These are phyloP conservation scores for Nyctereutes procyonoides DNA, from an alignment of 2,113 vertebrate species.

Conservation along the genomic window DNA sequence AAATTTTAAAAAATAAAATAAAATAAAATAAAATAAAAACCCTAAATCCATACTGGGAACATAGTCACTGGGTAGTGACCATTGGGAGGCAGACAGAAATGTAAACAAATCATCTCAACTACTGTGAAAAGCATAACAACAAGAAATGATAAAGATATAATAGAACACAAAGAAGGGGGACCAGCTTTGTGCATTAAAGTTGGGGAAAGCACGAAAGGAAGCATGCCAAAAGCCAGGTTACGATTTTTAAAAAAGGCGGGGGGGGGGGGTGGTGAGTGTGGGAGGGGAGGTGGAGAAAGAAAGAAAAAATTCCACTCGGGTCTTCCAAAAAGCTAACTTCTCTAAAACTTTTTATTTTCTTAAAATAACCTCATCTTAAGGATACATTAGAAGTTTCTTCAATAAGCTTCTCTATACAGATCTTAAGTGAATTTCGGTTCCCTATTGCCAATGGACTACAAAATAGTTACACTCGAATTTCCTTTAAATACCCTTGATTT, in stretches of 20 bases:
- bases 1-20: too few species aligned
- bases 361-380: neutral
- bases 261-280: too few species aligned
- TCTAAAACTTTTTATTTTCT: neutral
- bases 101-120: neutral
- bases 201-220: neutral
- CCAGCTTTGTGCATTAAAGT: neutral
- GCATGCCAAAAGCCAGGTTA: neutral
- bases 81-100: neutral
- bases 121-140: neutral
- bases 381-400: neutral
- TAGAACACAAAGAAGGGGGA: neutral
- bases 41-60: neutral
- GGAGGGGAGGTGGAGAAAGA: neutral
- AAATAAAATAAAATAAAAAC: too few species aligned
- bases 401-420: neutral
- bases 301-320: neutral
- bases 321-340: neutral
- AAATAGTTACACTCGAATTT: neutral
- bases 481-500: neutral
- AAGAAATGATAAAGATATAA: neutral
- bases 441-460: neutral
- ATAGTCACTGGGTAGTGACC: rapidly evolving
- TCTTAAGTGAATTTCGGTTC: neutral
- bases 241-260: neutral